These are phyloP conservation scores for Anableps anableps DNA, from an alignment of 2,797 vertebrate genomes.

Conservation along the genomic window DNA sequence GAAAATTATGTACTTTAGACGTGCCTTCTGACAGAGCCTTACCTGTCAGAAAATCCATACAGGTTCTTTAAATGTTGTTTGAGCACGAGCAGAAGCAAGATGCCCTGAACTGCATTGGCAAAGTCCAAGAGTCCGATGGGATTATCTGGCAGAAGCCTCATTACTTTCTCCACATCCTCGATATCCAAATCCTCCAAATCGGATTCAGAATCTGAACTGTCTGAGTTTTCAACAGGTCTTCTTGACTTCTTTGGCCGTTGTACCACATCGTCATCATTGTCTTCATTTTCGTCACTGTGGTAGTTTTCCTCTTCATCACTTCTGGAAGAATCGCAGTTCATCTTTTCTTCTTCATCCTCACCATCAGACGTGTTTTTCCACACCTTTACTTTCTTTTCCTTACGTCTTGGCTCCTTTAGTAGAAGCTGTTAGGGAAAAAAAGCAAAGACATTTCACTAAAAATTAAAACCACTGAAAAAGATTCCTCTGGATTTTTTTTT, in stretches of 20 bases:
- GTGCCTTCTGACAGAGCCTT: conserved; percentile 5
- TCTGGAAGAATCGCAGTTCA: conserved; percentile 72
- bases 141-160: conserved; percentile 92
- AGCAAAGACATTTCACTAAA: not conserved
- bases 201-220: conserved; percentile 82
- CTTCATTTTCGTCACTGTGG: conserved; percentile 54
- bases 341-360: conserved; percentile 67
- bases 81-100: conserved; percentile 93
- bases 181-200: conserved; percentile 91
- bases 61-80: conserved; percentile 98
- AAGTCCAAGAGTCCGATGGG: conserved; percentile 92
- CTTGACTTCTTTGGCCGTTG: conserved; percentile 85
- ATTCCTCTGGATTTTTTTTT: not conserved
- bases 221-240: conserved; percentile 81
- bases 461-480: not conserved
- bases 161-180: conserved; percentile 91
- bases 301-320: conserved; percentile 63
- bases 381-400: conserved; percentile 71
- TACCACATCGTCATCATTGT: conserved; percentile 73
- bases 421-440: conserved; percentile 83
- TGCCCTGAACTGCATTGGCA: conserved; percentile 96
- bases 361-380: conserved; percentile 66
- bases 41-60: conserved; percentile 98
- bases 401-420: conserved; percentile 83
- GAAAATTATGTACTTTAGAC: not conserved